Percentiles rank a stretch among this genome's conserved stretches.
Evolutionary conservation across 2,113 vertebrate genomes (phyloP).

Genomic region (Oreotrochilus melanogaster): DNA sequence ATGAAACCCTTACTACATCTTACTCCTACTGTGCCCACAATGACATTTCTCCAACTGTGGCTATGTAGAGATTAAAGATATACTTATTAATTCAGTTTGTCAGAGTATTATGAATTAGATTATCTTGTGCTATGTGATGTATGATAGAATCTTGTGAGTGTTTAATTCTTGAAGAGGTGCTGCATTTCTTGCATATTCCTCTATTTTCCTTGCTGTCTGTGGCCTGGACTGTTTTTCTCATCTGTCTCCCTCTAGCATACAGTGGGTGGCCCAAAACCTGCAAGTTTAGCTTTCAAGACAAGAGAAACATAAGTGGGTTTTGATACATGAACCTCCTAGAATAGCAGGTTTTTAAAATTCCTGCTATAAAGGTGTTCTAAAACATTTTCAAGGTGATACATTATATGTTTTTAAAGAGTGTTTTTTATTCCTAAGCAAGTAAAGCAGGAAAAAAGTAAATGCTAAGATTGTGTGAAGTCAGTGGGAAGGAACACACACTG

Average conservation of each 20-base stretch:
- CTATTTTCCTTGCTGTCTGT: not conserved
- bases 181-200: not conserved
- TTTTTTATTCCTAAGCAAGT: rapidly evolving
- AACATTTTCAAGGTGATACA: not conserved
- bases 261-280: rapidly evolving
- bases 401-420: not conserved
- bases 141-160: not conserved
- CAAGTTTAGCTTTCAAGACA: not conserved
- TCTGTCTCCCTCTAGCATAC: not conserved
- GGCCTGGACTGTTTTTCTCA: not conserved
- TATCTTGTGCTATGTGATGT: not conserved
- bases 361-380: not conserved
- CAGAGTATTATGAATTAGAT: conserved; percentile 2
- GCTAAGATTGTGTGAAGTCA: not conserved
- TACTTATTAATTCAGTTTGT: conserved; percentile 18
- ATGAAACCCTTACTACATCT: conserved; percentile 48
- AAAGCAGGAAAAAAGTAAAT: not conserved
- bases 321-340: not conserved
- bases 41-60: conserved; percentile 41
- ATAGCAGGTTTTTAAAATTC: not conserved
- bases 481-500: not conserved
- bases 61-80: conserved; percentile 42
- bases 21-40: conserved; percentile 50
- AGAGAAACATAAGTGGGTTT: not conserved
- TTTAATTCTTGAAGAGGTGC: not conserved